A percentile compares a stretch with the other conserved stretches of the same genome.
phyloP scores from a whole-genome alignment of 2,113 vertebrate species.

The Chaetops frenatus region DNA sequence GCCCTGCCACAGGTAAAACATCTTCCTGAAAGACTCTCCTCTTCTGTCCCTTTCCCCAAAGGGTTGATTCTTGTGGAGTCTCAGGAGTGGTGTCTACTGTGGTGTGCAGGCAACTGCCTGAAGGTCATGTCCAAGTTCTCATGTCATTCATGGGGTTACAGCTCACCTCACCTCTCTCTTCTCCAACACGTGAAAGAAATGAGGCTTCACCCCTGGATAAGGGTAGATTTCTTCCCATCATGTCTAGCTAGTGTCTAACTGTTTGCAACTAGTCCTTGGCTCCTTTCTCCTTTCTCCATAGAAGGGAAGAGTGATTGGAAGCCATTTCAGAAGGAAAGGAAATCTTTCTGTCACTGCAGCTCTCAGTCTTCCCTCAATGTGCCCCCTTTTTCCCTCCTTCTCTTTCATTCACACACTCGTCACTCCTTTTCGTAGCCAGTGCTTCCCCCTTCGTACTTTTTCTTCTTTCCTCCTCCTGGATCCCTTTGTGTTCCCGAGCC shows the following conservation, averaged over 20 bases:
- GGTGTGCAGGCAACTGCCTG: background rate
- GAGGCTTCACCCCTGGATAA: background rate
- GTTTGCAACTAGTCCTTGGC: background rate
- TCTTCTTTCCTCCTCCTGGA: background rate
- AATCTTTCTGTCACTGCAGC: background rate
- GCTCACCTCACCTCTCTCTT: background rate
- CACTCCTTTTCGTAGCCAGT: background rate
- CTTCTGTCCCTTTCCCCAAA: background rate
- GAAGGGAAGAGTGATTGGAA: background rate
- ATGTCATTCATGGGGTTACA: background rate
- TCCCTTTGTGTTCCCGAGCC: background rate
- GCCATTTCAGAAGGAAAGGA: background rate
- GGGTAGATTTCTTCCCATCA: background rate
- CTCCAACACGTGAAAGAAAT: background rate
- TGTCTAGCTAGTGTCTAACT: background rate
- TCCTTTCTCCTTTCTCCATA: background rate
- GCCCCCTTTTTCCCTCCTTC: background rate
- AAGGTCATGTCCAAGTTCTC: background rate
- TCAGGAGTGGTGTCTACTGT: background rate
- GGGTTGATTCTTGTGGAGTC: background rate
- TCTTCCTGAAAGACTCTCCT: background rate
- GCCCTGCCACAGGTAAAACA: slow-evolving; percentile 84
- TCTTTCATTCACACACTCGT: background rate
- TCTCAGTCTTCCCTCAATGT: background rate
- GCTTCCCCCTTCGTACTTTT: background rate